Evolutionary conservation across 2,888 invertebrate species (phyloP), one percentile per base, ranked within the genome.

Genomic region (Trichogramma evanescens): DNA sequence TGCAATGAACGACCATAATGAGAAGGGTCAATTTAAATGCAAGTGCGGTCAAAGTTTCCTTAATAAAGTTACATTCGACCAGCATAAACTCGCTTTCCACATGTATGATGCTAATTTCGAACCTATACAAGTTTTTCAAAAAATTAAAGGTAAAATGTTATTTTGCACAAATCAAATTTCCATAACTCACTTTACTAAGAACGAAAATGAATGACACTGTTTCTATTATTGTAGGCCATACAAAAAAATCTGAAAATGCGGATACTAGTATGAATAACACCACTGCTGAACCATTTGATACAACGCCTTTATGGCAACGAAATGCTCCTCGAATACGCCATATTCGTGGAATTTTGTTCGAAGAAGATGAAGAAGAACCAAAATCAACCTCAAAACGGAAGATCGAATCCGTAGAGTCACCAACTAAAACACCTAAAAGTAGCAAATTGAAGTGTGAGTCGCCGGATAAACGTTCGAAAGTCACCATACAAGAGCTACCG

Each of bases 11-110:
- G 70, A 74, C 6, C 92, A 93, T 70, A 80, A 83, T 42, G 82
- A 87, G 2, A 85, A 84, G 62, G 81, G 82, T 69, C 89, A 89
- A 66, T 91, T 81, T 73, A 87, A 86, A 68, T 92, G 92, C 70
- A 82, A 82, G 0, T 93, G 92, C 67, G 72, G 80, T 0, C 89
- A 83, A 66, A 82, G 81, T 41, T 78, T 79, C 1, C 77, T 84
- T 1, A 82, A 82, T 2, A 77, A 82, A 40, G 80, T 82, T 6
- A 81, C 82, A 41, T 82, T 89, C 49, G 79, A 80, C 26, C 82
- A 81, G 48, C 89, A 90, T 71, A 83, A 86, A 63, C 73, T 76
- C 2, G 80, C 80, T 8, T 82, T 83, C 4, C 89, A 89, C 71
- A 74, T 82, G 0, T 78, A 71, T 0, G 80, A 78, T 46, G 67